Percentiles rank a stretch among this genome's conserved stretches.
Evolutionary conservation across 2,797 vertebrate genomes (phyloP).

Genomic region (Sebastes taczanowskii): DNA sequence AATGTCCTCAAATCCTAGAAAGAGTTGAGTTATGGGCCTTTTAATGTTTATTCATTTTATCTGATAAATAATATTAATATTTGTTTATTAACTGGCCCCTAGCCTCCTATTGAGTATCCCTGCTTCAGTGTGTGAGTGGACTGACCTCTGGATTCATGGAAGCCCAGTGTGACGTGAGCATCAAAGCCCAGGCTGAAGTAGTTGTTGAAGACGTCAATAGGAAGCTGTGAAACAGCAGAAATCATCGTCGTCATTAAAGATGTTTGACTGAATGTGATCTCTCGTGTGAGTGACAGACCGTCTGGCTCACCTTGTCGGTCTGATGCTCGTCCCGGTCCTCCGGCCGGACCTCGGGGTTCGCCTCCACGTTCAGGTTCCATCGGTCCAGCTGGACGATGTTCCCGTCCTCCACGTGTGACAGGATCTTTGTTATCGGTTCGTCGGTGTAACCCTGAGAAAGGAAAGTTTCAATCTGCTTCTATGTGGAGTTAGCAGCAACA

Average conservation of each 20-base stretch:
- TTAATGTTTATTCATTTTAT: neutral
- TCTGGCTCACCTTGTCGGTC: conserved; percentile 85
- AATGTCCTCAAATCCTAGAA: too few relatives aligned
- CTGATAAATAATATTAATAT: neutral
- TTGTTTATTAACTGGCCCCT: neutral
- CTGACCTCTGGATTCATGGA: conserved; percentile 95
- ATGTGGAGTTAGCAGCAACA: neutral
- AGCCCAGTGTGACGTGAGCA: conserved; percentile 94
- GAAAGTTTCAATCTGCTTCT: neutral
- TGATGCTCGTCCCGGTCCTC: conserved; percentile 89
- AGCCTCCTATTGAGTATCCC: neutral
- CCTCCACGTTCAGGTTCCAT: conserved; percentile 91
- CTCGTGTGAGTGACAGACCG: neutral
- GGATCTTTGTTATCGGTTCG: conserved; percentile 95
- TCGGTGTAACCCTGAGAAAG: conserved; percentile 92
- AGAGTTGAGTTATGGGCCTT: too few relatives aligned
- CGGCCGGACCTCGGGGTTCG: conserved; percentile 81
- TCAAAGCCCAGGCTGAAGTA: conserved; percentile 98
- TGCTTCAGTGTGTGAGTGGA: neutral
- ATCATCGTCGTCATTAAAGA: neutral
- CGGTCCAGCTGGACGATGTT: conserved; percentile 94
- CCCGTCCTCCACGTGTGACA: conserved; percentile 94
- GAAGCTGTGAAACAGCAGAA: conserved; percentile 82
- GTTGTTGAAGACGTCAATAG: conserved; percentile 96
- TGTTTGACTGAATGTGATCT: neutral